Percentiles rank a stretch among this genome's conserved stretches.
Conservation (phyloP, 2,888 invertebrate genomes). For the Brenthis ino region DNA sequence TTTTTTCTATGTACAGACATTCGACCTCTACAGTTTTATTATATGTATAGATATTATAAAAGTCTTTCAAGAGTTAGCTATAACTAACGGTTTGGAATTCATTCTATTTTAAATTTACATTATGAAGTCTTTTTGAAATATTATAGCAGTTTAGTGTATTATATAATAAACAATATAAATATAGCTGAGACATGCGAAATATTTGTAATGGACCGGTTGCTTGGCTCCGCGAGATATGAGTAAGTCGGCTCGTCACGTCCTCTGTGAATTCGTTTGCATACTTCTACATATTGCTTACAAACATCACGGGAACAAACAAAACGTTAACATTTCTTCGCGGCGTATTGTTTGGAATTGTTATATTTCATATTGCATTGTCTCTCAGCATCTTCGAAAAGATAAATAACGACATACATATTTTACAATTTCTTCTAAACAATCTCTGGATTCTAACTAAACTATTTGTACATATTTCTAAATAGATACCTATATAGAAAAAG, state of each 20-base stretch:
- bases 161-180: conserved; percentile 10
- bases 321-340: conserved; percentile 54
- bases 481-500: too few species aligned
- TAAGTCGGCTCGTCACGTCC: conserved; percentile 51
- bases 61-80: too few species aligned
- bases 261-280: conserved; percentile 60
- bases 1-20: too few species aligned
- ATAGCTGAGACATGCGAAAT: conserved; percentile 38
- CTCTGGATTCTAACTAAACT: background rate
- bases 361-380: conserved; percentile 41
- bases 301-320: conserved; percentile 50
- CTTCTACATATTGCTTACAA: conserved; percentile 68
- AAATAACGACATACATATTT: conserved; percentile 1
- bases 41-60: background rate
- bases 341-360: conserved; percentile 54
- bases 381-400: conserved; percentile 10
- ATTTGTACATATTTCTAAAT: too few species aligned
- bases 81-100: too few species aligned
- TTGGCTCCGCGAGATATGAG: conserved; percentile 39
- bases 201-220: conserved; percentile 33
- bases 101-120: background rate
- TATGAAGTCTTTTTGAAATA: background rate
- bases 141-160: background rate
- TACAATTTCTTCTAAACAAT: background rate
- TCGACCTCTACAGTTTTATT: too few species aligned